Evolutionary conservation across 2,888 invertebrate species (phyloP), one percentile per base, ranked within the genome.

Genomic region (Dione juno): DNA sequence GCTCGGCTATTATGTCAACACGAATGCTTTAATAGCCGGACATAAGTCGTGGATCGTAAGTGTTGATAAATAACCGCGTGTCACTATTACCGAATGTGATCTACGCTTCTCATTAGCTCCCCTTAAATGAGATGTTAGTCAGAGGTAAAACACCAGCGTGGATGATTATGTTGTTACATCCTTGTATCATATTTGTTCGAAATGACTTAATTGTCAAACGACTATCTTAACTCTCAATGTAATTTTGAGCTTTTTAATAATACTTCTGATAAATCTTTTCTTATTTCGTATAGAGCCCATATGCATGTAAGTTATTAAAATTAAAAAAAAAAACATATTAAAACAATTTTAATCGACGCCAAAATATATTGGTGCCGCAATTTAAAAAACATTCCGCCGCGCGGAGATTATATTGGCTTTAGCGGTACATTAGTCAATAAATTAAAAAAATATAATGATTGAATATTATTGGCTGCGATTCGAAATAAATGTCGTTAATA

Each of bases 31-130:
- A 91, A 92, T 90, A 86, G 84, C 82, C 77, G 79, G 77, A 78
- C 85, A 90, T 91, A 90, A 89, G 85, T 92, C 88, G 88, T 88
- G 86, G 87, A 86, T 87, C 82, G 88, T 88, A 89, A 88, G 89
- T 89, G 89, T 89, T 92, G 92, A 93, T 90, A 90, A 89, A 92
- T 92, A 78, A 85, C 77, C 81, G 74, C 78, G 77, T 87, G 91
- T 92, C 92, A 84, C 88, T 86, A 92, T 92, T 92, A 92, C 88
- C 82, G 81, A 86, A 86, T 84, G 88, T 92, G 92, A 92, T 91
- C 88, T 91, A 92, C 86, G 88, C 79, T 80, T 81, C 89, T 91
- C 91, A 92, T 93, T 92, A 93, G 86, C 86, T 88, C 80, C 84
- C 84, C 85, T 87, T 85, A 90, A 93, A 91, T 93, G 88, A 92